Conservation (phyloP, 1,140 invertebrate species). For the Phymorhynchus buccinoides region DNA sequence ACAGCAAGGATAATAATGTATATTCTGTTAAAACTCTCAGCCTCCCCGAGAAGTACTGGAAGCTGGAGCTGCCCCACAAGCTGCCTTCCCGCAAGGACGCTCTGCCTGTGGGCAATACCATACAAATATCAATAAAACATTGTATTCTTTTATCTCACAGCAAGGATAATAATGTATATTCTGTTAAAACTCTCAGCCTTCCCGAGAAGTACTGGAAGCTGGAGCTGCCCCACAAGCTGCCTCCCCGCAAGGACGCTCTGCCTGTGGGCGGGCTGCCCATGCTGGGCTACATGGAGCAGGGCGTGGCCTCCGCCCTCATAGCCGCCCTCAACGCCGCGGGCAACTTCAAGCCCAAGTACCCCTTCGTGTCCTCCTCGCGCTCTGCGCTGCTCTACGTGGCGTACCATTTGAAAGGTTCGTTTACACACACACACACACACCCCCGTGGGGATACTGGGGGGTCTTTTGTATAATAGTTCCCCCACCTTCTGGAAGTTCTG, state of each 20-base stretch:
- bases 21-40: no score
- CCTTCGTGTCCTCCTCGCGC: conserved; percentile 69
- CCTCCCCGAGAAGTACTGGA: conserved; percentile 70
- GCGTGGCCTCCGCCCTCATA: conserved; percentile 66
- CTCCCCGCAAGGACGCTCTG: conserved; percentile 67
- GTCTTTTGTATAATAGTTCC: no score
- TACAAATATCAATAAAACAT: no score
- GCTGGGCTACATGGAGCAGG: conserved; percentile 74
- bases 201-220: conserved; percentile 71
- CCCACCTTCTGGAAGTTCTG: no score
- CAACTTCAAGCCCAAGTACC: conserved; percentile 74
- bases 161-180: no score
- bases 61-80: conserved; percentile 72
- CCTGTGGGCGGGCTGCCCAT: conserved; percentile 68
- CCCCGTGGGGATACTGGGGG: no score
- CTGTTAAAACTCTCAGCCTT: conserved; percentile 63
- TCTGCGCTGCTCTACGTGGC: conserved; percentile 73
- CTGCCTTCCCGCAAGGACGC: conserved; percentile 70
- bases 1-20: no score
- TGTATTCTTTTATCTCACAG: no score
- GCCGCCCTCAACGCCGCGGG: conserved; percentile 72
- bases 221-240: conserved; percentile 73
- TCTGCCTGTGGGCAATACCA: conserved; percentile 60
- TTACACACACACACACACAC: not conserved
- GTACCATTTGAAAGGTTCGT: conserved; percentile 73